A percentile compares a stretch with the other conserved stretches of the same genome.
Evolutionary conservation across 2,888 invertebrate genomes (phyloP).

Genomic region (Plebejus melissa): DNA sequence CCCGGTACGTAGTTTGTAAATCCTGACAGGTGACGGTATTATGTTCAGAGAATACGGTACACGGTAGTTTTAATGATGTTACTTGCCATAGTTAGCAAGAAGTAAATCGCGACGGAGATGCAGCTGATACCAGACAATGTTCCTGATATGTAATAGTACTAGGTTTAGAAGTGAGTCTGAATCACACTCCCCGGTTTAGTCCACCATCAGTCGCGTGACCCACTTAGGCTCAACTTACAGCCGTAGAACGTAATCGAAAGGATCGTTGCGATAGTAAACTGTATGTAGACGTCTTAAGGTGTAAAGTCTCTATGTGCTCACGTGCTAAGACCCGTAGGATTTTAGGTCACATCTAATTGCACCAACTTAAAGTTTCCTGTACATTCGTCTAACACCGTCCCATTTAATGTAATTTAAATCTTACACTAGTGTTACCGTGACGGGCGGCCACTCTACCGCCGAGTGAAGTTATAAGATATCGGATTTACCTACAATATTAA

Average conservation of each 20-base stretch:
- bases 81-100: slow-evolving; percentile 48
- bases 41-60: slow-evolving; percentile 51
- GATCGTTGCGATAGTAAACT: background rate
- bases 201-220: slow-evolving; percentile 11
- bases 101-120: slow-evolving; percentile 11
- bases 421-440: background rate
- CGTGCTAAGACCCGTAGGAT: background rate
- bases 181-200: background rate
- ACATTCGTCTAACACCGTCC: background rate
- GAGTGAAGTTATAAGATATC: background rate
- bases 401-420: slow-evolving; percentile 1
- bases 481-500: background rate
- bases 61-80: slow-evolving; percentile 43
- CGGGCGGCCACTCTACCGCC: background rate
- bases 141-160: slow-evolving; percentile 11
- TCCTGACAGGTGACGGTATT: slow-evolving; percentile 42
- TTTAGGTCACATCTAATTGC: slow-evolving; percentile 18
- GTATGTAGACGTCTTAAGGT: background rate
- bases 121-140: slow-evolving; percentile 5
- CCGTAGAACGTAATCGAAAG: slow-evolving; percentile 9
- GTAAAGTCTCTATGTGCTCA: background rate
- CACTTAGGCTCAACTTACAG: slow-evolving; percentile 12
- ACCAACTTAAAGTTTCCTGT: slow-evolving; percentile 11
- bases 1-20: slow-evolving; percentile 72
- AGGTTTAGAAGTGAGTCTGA: background rate